Base-by-base conservation (phyloP, 2,888 invertebrate genomes). In the Antitype chi region DNA sequence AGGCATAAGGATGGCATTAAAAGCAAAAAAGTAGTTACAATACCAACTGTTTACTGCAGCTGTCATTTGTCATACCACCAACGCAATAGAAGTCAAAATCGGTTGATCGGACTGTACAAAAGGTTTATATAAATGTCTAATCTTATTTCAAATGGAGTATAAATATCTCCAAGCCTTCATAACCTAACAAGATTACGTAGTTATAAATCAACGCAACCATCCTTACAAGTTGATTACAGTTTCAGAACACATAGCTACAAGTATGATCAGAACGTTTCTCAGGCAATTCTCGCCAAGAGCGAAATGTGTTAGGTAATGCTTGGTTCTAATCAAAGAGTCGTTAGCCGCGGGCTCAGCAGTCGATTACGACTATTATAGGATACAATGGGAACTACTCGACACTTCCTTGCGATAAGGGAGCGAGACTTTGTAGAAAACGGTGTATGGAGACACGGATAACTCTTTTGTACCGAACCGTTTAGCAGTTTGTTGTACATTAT, bases 311-410 rank as follows among this genome's bases (percentile, higher is more conserved):
- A n/a, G n/a, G n/a, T n/a, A 93, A 92, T 91, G 91, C 89, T 91
- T 91, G 90, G 92, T 91, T 93, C 93, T 94, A 94, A 94, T 94
- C 94, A 94, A 93, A 92, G 91, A 90, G 92, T 94, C 94, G 91
- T 94, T 94, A 94, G 94, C 90, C 89, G 89, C 90, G 90, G 90
- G 91, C 89, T 89, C 85, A 89, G 83, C 85, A 92, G 90, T 93
- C 93, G 93, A 95, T 94, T 95, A 94, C 92, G 90, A 91, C 93
- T 93, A 91, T 93, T 93, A 93, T 85, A 89, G 91, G 81, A 81
- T 84, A 89, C 89, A 94, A 93, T 94, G 91, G 91, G 86, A 90
- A 92, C 90, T 90, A 91, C 77, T 89, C 91, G 91, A 92, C 93
- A 92, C 91, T 93, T 93, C 93, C 93, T 91, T 71, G 86, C 86